Conservation (phyloP, 1,140 invertebrate genomes). For the Plodia interpunctella region DNA sequence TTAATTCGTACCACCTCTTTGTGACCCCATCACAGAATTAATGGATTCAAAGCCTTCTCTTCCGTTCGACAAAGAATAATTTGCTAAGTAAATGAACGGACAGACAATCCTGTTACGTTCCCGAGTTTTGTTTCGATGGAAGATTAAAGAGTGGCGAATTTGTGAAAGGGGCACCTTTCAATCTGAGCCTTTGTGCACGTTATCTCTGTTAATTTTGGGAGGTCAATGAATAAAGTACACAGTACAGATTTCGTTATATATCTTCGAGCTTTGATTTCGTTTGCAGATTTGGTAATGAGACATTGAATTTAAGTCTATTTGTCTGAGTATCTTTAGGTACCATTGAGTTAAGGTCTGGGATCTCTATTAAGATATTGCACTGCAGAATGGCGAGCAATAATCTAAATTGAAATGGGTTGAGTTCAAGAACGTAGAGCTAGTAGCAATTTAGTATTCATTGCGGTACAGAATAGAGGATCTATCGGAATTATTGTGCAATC, state of each 20-base stretch:
- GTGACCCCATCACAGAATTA: constrained; percentile 73
- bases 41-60: constrained; percentile 74
- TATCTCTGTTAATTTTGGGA: constrained; percentile 70
- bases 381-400: constrained; percentile 45
- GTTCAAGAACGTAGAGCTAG: constrained; percentile 42
- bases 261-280: constrained; percentile 41
- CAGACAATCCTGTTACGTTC: constrained; percentile 71
- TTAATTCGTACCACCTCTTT: constrained; percentile 75
- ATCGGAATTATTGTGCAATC: constrained; percentile 69
- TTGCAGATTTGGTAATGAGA: constrained; percentile 22
- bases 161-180: constrained; percentile 64
- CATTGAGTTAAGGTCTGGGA: not conserved
- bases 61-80: constrained; percentile 76
- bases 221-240: constrained; percentile 66
- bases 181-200: constrained; percentile 55
- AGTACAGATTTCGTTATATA: constrained; percentile 58
- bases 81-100: constrained; percentile 75
- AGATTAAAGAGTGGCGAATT: constrained; percentile 73
- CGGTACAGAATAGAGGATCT: constrained; percentile 53
- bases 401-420: constrained; percentile 69
- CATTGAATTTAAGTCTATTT: constrained; percentile 3
- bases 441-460: constrained; percentile 68
- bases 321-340: constrained; percentile 5
- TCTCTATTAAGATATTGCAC: constrained; percentile 39
- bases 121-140: constrained; percentile 70